Evolutionary conservation across 2,797 vertebrate species (phyloP).

Genomic region (Danio albolineatus): DNA sequence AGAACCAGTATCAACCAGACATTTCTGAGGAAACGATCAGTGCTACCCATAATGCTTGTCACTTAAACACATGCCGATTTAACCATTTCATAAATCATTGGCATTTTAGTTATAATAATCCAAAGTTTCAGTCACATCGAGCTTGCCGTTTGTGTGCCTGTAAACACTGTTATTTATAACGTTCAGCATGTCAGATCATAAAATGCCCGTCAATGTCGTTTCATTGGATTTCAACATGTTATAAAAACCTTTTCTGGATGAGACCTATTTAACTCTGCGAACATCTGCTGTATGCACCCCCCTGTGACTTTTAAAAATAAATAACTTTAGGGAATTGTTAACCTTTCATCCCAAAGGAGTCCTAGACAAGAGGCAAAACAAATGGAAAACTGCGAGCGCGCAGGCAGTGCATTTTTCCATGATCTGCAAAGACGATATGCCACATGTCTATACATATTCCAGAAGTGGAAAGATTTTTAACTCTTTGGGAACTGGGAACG

Average conservation of each 20-base stretch:
- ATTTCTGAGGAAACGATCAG: background rate
- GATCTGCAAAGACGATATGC: conserved; percentile 36
- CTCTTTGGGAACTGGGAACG: background rate
- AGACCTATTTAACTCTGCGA: conserved; percentile 17
- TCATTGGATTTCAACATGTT: conserved; percentile 5
- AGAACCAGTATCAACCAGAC: background rate
- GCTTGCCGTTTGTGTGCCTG: background rate
- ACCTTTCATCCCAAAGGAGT: conserved; percentile 28
- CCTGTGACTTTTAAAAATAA: conserved; percentile 31
- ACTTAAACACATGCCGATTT: background rate
- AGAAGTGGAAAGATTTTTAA: conserved; percentile 1
- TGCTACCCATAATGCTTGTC: background rate
- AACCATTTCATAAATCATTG: background rate
- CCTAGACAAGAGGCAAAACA: conserved; percentile 16
- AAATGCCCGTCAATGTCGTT: conserved; percentile 1
- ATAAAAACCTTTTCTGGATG: conserved; percentile 11
- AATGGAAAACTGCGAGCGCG: conserved; percentile 1
- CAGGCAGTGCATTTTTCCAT: conserved; percentile 41
- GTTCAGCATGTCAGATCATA: background rate
- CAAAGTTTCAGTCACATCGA: background rate
- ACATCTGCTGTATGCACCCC: conserved; percentile 46
- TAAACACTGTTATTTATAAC: background rate
- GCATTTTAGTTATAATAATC: background rate
- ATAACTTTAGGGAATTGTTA: conserved; percentile 36
- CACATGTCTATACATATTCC: conserved; percentile 45